A percentile compares a stretch with the other conserved stretches of the same genome.
phyloP scores from a whole-genome alignment of 2,888 invertebrate species.

The Apotomis capreana region DNA sequence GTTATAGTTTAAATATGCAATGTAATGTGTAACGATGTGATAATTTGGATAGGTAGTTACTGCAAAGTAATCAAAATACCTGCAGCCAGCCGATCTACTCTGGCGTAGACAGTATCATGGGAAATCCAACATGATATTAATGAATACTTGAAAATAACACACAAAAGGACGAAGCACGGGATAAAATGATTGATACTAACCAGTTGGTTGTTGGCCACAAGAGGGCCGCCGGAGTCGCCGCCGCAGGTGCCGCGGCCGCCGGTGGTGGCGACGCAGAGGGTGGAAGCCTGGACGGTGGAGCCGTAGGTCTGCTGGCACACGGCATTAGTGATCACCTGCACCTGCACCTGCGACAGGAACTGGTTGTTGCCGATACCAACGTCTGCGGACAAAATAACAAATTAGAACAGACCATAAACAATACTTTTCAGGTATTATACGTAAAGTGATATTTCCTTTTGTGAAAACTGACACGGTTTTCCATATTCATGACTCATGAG shows the following conservation, averaged over 20 bases:
- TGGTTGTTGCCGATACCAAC: slow-evolving; percentile 49
- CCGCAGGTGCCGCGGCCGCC: slow-evolving; percentile 42
- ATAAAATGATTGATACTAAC: slow-evolving; percentile 49
- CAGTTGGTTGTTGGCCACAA: slow-evolving; percentile 29
- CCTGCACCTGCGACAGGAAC: slow-evolving; percentile 62
- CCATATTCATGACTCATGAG: too few relatives aligned
- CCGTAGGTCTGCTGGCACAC: slow-evolving; percentile 40
- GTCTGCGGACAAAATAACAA: slow-evolving; percentile 40
- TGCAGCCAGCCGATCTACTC: too few relatives aligned
- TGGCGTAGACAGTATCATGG: too few relatives aligned
- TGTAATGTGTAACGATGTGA: too few relatives aligned
- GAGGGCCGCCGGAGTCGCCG: slow-evolving; percentile 44
- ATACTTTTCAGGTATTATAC: too few relatives aligned
- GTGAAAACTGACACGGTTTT: too few relatives aligned
- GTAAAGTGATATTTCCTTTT: too few relatives aligned
- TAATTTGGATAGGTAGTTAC: too few relatives aligned
- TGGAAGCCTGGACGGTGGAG: slow-evolving; percentile 18
- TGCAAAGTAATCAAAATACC: too few relatives aligned
- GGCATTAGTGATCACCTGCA: slow-evolving; percentile 51
- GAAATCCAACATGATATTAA: background rate
- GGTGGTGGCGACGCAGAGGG: slow-evolving; percentile 40
- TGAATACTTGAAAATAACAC: background rate
- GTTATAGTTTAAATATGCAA: too few relatives aligned
- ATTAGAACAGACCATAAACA: background rate
- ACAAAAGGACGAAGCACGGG: background rate